Evolutionary conservation across 2,113 vertebrate genomes (phyloP).

Genomic region (Gasterosteus aculeatus): DNA sequence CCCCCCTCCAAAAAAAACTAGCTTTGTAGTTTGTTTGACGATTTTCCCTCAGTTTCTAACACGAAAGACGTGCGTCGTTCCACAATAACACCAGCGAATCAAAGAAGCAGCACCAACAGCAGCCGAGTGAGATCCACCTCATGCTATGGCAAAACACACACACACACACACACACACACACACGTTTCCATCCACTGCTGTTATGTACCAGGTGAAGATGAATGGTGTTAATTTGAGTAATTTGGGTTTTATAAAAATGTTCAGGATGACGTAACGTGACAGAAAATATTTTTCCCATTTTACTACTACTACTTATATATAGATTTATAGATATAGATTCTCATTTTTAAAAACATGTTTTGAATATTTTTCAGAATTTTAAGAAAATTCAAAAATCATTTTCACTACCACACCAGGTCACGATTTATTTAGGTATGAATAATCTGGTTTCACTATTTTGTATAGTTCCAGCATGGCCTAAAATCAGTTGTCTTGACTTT

Average conservation of each 20-base stretch:
- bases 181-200: neutral
- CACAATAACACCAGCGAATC: neutral
- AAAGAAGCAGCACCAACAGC: neutral
- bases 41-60: neutral
- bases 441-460: neutral
- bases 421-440: neutral
- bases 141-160: conserved; percentile 15
- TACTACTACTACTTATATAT: too few relatives aligned
- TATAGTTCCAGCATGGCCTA: neutral
- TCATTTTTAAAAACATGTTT: too few relatives aligned
- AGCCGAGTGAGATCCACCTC: conserved; percentile 20
- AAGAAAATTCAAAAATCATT: neutral
- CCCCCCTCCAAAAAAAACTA: neutral
- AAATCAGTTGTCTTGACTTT: neutral
- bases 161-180: conserved; percentile 23
- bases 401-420: neutral
- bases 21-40: neutral
- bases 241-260: too few relatives aligned
- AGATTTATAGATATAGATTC: too few relatives aligned
- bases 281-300: too few relatives aligned
- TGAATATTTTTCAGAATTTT: neutral
- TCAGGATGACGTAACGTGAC: neutral
- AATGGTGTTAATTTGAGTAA: too few relatives aligned
- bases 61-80: neutral
- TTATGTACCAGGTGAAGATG: neutral